Conservation (phyloP, 2,113 vertebrate genomes). For the Dicerorhinus sumatrensis region DNA sequence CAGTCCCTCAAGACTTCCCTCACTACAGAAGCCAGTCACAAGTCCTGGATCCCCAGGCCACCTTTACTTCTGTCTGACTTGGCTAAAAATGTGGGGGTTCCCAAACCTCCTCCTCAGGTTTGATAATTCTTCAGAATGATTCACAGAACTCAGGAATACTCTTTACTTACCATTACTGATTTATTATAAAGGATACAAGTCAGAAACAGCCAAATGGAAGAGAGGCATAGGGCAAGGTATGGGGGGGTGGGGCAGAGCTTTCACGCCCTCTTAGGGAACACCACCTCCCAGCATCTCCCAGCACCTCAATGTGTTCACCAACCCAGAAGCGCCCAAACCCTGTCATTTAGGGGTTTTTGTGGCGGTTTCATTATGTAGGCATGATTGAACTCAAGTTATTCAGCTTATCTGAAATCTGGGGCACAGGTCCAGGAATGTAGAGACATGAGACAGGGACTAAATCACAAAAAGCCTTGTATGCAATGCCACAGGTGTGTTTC, state of each 20-base stretch:
- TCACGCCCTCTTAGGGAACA: not conserved
- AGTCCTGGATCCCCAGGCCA: not conserved
- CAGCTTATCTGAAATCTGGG: constrained; percentile 20
- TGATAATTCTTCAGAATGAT: constrained; percentile 16
- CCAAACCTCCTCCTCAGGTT: constrained; percentile 7
- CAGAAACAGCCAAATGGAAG: not conserved
- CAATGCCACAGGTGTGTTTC: not conserved
- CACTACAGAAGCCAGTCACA: constrained; percentile 7
- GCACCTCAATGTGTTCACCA: not conserved
- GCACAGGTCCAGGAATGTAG: not conserved
- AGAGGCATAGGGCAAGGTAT: not conserved
- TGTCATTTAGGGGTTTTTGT: not conserved
- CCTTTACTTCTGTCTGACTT: not conserved
- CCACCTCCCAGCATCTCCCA: constrained; percentile 9
- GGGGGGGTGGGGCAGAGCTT: not conserved
- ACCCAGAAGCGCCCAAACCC: not conserved
- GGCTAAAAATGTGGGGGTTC: constrained; percentile 6
- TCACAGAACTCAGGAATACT: constrained; percentile 29
- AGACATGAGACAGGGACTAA: not conserved
- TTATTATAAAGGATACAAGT: constrained; percentile 28
- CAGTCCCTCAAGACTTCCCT: not conserved
- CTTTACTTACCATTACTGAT: not conserved
- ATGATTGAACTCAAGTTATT: not conserved
- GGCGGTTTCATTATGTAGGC: not conserved
- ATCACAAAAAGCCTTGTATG: not conserved